Conservation (phyloP, 1,140 invertebrate genomes). For the Meloidogyne chitwoodi region DNA sequence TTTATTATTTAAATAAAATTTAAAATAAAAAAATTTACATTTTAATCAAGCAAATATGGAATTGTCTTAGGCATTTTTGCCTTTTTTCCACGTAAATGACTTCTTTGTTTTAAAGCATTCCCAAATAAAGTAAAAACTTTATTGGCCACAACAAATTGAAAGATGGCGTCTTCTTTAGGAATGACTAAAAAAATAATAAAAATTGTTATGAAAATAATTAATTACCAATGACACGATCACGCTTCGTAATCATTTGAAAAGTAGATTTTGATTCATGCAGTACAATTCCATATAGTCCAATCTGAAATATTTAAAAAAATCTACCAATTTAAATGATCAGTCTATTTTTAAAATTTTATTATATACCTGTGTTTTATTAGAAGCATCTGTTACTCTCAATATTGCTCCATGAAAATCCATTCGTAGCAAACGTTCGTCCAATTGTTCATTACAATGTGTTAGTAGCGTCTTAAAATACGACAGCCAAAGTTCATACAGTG, state of each 20-base stretch:
- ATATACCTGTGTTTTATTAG: constrained; percentile 33
- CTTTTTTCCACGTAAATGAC: constrained; percentile 35
- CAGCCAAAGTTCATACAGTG: constrained; percentile 28
- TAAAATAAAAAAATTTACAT: neutral
- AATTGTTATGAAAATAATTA: neutral
- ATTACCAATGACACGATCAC: constrained; percentile 37
- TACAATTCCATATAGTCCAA: constrained; percentile 42
- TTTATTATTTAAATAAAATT: too few relatives aligned
- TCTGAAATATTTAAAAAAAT: constrained; percentile 21
- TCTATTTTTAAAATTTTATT: neutral
- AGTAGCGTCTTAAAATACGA: constrained; percentile 33
- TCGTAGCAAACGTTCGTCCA: constrained; percentile 29
- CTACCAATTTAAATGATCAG: too few relatives aligned
- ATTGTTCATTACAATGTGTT: constrained; percentile 2
- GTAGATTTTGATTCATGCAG: constrained; percentile 42
- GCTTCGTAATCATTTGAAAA: constrained; percentile 40
- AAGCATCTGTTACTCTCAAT: constrained; percentile 27
- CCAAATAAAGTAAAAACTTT: constrained; percentile 44
- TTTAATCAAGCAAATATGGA: constrained; percentile 31
- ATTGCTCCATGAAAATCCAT: constrained; percentile 37
- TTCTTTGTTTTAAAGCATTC: constrained; percentile 33
- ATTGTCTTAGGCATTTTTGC: constrained; percentile 19
- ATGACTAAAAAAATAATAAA: constrained; percentile 34
- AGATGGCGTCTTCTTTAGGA: constrained; percentile 33
- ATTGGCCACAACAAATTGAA: constrained; percentile 38